Evolutionary conservation across 2,113 vertebrate species (phyloP), one percentile per base, ranked within the genome.

Genomic region (Microcebus tavaratra): DNA sequence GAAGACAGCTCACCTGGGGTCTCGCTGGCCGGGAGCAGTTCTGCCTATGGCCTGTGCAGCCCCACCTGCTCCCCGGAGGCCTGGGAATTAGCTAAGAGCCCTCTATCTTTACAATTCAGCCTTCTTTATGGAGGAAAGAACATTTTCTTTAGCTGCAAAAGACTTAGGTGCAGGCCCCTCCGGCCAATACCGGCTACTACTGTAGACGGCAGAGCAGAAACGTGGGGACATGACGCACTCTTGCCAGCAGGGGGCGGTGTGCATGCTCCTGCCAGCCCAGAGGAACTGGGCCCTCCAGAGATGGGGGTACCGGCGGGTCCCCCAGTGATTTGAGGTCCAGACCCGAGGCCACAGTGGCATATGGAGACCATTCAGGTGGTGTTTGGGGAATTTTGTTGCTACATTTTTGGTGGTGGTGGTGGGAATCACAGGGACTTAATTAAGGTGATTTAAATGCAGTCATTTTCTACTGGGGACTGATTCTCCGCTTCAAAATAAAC

Each of bases 211-310:
- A n/a, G 25, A 34, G 36, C 65, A 68, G 25, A 59, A 48, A 36
- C 6, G 3, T 14, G 55, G 42, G 11, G 45, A 18, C 55, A 6
- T 13, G 63, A 45, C 1, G 1, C 29, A 4, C 50, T 61, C 55
- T 6, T 3, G 86, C 84, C 97, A 84, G 91, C 85, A 97, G 91
- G 34, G 88, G 89, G 70, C 94, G n/a, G 48, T 34, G 36, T 39
- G 70, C 27, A 2, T 23, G 0, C 0, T 0, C 29, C 75, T 14
- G 7, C n/a, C 31, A 6, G 27, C 10, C 36, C 12, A 4, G 5
- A 5, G 31, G 29, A 39, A 11, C 2, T 5, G 27, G 25, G 10
- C 61, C 10, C 4, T 27, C 59, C 23, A 21, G 36, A 45, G 65
- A 42, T n/a, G 11, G 17, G 0, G 6, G 3, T 9, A 55, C 53